Evolutionary conservation across 2,113 vertebrate genomes (phyloP), one percentile per base, ranked within the genome.

Genomic region (Caranx ignobilis): DNA sequence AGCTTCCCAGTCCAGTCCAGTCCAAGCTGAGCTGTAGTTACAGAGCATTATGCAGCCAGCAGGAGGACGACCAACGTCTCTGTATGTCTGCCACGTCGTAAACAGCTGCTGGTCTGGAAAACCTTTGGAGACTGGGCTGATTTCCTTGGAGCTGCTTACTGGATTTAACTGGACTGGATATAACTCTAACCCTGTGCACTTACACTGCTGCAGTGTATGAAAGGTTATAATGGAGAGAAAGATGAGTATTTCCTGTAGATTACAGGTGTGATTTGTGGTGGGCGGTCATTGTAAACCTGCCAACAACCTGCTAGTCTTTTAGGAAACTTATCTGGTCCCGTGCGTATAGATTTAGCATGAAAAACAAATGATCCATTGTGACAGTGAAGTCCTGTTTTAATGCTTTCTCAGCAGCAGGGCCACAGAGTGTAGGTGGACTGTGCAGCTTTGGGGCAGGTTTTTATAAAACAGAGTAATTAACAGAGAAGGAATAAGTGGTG

Each of bases 391-490:
- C 26, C 37, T 8, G 6, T 37, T 37, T 37, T 8, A 37, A 37
- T 37, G 37, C 6, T 8, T 37, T 41, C 39, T 55, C 60, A 64
- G 41, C 60, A 64, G 41, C 5, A 19, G 77, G 84, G 72, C 57
- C 54, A 57, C 26, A 10, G 8, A n/a, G 15, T 59, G 69, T 62
- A 70, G 71, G 79, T 56, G 62, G 39, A 10, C 39, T 41, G 39
- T 11, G 39, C 8, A 19, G 59, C 82, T 71, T 59, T 63, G 82
- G 66, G 79, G 81, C 32, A 64, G 55, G 43, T 43, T 56, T 65
- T 71, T 63, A 76, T 43, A 34, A 57, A 59, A 81, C 63, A 10
- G 37, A 83, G 69, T 82, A 82, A 83, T 87, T 88, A 87, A 86
- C 69, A 87, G 63, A 47, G 77, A 82, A 63, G 81, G 71, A 69